Evolutionary conservation across 2,113 vertebrate species (phyloP).

Genomic region (Artemisiospiza belli): DNA sequence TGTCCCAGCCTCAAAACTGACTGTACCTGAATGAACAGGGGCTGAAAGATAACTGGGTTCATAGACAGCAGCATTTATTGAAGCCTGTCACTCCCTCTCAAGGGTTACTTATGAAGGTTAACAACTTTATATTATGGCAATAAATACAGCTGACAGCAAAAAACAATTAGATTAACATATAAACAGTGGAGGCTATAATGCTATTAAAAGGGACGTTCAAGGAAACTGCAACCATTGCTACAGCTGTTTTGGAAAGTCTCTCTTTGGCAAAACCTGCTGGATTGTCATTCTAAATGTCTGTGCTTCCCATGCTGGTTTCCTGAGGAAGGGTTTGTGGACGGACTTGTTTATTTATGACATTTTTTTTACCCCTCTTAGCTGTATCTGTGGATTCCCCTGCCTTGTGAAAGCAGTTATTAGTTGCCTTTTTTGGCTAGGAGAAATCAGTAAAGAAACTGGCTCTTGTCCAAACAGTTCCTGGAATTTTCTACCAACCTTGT

Average conservation of each 20-base stretch:
- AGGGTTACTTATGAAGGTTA: background rate
- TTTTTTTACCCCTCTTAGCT: constrained; percentile 16
- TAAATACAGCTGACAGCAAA: background rate
- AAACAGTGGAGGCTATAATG: background rate
- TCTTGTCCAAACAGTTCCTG: background rate
- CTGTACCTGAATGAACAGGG: background rate
- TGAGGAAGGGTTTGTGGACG: constrained; percentile 15
- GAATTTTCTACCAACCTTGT: constrained; percentile 44
- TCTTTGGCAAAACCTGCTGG: constrained; percentile 31
- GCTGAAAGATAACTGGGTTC: background rate
- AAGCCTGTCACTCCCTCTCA: background rate
- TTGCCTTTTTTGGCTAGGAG: background rate
- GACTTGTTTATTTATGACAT: constrained; percentile 48
- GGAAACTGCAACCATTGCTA: constrained; percentile 16
- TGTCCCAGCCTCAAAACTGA: background rate
- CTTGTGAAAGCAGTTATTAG: constrained; percentile 28
- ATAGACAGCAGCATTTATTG: background rate
- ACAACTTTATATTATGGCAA: background rate
- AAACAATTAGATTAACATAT: constrained; percentile 10
- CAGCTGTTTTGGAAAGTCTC: constrained; percentile 49
- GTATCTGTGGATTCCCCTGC: constrained; percentile 39
- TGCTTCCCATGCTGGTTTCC: constrained; percentile 60
- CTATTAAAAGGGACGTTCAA: background rate
- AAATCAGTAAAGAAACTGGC: background rate
- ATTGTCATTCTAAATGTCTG: constrained; percentile 55